Evolutionary conservation across 2,888 invertebrate genomes (phyloP).

Genomic region (Agrochola lychnidis): DNA sequence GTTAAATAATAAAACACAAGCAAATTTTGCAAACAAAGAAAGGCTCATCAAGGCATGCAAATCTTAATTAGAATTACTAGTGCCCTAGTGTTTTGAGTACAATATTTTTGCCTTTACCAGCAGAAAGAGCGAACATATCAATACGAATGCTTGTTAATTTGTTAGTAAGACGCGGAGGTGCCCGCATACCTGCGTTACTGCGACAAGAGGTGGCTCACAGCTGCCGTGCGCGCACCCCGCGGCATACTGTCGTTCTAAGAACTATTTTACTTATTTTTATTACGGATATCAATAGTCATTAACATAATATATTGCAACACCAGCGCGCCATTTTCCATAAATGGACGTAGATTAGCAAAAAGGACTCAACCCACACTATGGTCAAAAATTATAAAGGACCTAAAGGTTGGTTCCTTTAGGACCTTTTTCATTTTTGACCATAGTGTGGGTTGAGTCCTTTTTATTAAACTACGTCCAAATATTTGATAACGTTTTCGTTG

Average conservation of each 20-base stretch:
- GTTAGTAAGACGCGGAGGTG: conserved; percentile 9
- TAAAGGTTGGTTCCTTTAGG: too few species aligned
- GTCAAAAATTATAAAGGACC: too few species aligned
- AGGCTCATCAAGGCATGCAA: background rate
- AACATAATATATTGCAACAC: background rate
- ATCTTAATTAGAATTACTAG: conserved; percentile 6
- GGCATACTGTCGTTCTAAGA: conserved; percentile 21
- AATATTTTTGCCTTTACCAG: background rate
- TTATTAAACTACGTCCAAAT: too few species aligned
- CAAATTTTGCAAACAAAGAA: background rate
- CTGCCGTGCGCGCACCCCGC: conserved; percentile 17
- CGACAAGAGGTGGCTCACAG: conserved; percentile 15
- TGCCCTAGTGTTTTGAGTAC: background rate
- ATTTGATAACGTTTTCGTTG: too few species aligned
- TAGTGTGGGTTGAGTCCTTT: too few species aligned
- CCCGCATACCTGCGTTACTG: conserved; percentile 18
- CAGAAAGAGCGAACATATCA: background rate
- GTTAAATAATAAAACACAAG: background rate
- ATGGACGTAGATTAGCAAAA: too few species aligned
- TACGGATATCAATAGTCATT: background rate
- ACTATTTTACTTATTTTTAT: conserved; percentile 3
- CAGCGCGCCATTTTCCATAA: too few species aligned
- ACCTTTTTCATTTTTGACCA: too few species aligned
- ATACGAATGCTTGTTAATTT: background rate
- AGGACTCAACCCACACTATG: too few species aligned